Percentiles rank a stretch among this genome's conserved stretches.
Conservation (phyloP, 92 coral and sea anemone species). For the Galaxea fascicularis region DNA sequence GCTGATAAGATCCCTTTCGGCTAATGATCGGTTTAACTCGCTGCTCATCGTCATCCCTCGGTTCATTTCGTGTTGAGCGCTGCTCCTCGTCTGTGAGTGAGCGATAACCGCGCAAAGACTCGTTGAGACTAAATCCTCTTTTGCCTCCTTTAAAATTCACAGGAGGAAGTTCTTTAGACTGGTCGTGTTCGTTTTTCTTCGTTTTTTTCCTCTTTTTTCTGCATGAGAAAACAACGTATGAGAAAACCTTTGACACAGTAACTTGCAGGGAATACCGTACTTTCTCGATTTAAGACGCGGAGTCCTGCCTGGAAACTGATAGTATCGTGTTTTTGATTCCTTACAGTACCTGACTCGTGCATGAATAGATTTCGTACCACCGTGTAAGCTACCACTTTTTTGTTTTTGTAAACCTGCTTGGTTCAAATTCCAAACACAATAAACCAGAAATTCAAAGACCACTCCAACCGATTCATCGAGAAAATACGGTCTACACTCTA, state of each 20-base stretch:
- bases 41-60: conserved; percentile 2
- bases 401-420: no score
- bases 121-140: conserved; percentile 38
- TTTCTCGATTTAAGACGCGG: no score
- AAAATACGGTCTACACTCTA: no score
- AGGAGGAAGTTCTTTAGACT: conserved; percentile 28
- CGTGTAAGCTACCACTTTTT: background rate
- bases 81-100: conserved; percentile 31
- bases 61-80: background rate
- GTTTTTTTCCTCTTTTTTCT: conserved; percentile 54
- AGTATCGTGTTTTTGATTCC: no score
- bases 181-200: background rate
- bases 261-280: no score
- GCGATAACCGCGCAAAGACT: conserved; percentile 35
- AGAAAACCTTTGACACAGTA: background rate
- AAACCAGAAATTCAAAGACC: no score
- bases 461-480: no score
- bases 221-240: background rate
- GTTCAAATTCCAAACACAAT: no score
- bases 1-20: conserved; percentile 34
- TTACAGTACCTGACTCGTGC: no score
- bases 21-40: background rate
- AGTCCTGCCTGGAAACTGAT: no score
- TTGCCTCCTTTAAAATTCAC: conserved; percentile 19
- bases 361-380: background rate